Evolutionary conservation across 2,888 invertebrate genomes (phyloP).

Genomic region (Noctuana brunneofusca): DNA sequence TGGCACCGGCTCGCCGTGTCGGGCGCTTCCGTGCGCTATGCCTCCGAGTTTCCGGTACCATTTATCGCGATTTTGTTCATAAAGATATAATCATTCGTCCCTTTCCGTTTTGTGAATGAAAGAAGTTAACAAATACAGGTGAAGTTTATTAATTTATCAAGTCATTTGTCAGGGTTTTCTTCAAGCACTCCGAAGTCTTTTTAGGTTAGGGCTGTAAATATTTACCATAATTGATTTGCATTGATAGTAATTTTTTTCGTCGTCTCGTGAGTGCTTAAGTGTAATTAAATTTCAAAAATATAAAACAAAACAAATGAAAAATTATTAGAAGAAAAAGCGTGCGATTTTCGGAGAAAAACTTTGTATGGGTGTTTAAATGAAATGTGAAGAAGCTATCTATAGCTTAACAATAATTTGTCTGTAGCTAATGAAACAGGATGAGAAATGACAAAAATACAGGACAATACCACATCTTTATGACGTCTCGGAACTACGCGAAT

Average conservation of each 20-base stretch:
- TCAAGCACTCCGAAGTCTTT: too few relatives aligned
- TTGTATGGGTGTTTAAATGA: too few relatives aligned
- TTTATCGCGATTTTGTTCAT: constrained; percentile 36
- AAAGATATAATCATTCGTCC: constrained; percentile 23
- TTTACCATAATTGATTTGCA: too few relatives aligned
- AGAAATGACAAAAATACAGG: background rate
- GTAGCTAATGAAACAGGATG: background rate
- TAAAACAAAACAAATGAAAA: too few relatives aligned
- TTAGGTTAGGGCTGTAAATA: too few relatives aligned
- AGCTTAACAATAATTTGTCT: background rate
- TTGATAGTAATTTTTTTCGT: too few relatives aligned
- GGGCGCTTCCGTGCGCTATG: constrained; percentile 62
- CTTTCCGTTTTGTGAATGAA: constrained; percentile 6
- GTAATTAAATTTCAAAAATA: too few relatives aligned
- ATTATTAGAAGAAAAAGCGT: too few relatives aligned
- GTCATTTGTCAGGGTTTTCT: too few relatives aligned
- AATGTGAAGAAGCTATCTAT: too few relatives aligned
- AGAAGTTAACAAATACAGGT: background rate
- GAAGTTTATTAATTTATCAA: background rate
- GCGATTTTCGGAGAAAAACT: too few relatives aligned
- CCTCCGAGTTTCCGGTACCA: constrained; percentile 49
- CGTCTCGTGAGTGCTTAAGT: too few relatives aligned
- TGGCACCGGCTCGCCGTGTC: constrained; percentile 46
- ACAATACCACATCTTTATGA: constrained; percentile 20
- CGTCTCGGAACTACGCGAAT: constrained; percentile 5